Evolutionary conservation across 2,797 vertebrate species (phyloP).

Genomic region (Poeciliopsis paucimaculata): DNA sequence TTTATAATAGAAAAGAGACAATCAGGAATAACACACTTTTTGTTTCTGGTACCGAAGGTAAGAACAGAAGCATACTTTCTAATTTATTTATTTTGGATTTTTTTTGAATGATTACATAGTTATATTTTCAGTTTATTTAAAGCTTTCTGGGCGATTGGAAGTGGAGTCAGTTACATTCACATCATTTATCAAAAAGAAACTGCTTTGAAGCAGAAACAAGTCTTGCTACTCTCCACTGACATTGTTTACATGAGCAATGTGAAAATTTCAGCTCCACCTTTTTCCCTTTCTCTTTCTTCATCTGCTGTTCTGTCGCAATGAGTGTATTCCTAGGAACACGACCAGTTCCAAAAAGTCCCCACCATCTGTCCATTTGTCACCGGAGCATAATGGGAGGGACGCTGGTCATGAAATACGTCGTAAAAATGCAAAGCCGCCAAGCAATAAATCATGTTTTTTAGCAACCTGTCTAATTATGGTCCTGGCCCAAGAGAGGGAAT

Average conservation of each 20-base stretch:
- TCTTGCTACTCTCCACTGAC: not conserved
- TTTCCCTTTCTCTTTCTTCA: not conserved
- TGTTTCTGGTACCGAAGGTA: not conserved
- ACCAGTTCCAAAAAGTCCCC: not conserved
- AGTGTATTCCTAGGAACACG: not conserved
- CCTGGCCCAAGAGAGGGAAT: not conserved
- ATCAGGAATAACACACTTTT: not conserved
- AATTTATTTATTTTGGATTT: not conserved
- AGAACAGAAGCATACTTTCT: not conserved
- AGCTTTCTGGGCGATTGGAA: not conserved
- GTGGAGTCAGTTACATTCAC: not conserved
- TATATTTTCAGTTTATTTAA: not conserved
- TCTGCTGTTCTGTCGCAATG: not conserved
- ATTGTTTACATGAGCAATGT: not conserved
- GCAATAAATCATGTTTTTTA: not conserved
- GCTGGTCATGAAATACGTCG: not conserved
- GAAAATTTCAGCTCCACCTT: no score
- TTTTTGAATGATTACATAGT: not conserved
- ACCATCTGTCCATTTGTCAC: not conserved
- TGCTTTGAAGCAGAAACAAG: not conserved
- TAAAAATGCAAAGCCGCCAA: no score
- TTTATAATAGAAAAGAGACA: not conserved
- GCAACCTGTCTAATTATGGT: not conserved
- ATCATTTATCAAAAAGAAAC: not conserved
- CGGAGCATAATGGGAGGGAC: not conserved